phyloP scores from a whole-genome alignment of 2,888 invertebrate genomes.

The Phyllotreta cruciferae region DNA sequence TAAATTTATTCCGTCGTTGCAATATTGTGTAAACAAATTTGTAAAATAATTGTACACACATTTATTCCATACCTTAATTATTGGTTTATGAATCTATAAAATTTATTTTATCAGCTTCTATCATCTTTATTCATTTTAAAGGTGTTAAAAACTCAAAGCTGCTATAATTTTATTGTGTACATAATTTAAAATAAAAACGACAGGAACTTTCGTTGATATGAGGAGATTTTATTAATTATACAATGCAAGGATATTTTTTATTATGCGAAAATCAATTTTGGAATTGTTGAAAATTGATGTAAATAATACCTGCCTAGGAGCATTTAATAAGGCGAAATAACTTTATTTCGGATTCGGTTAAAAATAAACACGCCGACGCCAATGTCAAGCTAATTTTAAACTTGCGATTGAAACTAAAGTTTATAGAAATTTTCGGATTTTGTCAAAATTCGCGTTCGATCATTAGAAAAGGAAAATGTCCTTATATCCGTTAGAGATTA shows the following conservation, averaged over 20 bases:
- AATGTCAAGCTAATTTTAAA: constrained; percentile 37
- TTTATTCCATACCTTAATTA: no score
- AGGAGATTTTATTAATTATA: no score
- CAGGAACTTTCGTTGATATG: no score
- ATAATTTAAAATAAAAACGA: no score
- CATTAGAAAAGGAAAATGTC: background rate
- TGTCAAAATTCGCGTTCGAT: constrained; percentile 4
- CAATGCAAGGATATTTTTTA: background rate
- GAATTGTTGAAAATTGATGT: constrained; percentile 28
- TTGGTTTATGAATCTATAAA: no score
- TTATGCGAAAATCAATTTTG: constrained; percentile 10
- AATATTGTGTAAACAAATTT: no score
- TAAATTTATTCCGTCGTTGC: no score
- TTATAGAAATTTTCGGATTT: constrained; percentile 18
- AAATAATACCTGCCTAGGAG: constrained; percentile 21
- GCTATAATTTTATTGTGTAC: no score
- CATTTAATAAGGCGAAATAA: constrained; percentile 20
- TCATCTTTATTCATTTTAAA: no score
- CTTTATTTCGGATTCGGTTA: constrained; percentile 26
- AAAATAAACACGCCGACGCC: constrained; percentile 34
- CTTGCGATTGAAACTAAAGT: constrained; percentile 18
- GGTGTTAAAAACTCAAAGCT: no score
- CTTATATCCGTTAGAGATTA: background rate
- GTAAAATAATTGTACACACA: no score
- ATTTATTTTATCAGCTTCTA: no score